Percentiles rank a stretch among this genome's conserved stretches.
Evolutionary conservation across 2,113 vertebrate genomes (phyloP).

Genomic region (Mirounga angustirostris): DNA sequence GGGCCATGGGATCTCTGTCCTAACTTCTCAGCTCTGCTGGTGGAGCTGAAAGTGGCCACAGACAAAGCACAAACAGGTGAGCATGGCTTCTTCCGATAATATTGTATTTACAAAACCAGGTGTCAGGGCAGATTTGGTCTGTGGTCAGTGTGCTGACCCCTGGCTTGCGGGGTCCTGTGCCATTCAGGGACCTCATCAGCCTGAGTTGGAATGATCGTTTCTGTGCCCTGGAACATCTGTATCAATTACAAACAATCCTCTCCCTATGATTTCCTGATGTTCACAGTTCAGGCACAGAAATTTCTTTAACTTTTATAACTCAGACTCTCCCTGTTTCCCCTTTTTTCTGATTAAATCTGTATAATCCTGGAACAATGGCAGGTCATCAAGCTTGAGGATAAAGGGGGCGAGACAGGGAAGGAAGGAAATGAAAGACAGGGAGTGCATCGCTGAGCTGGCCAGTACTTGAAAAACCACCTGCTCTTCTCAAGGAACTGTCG

Average conservation of each 20-base stretch:
- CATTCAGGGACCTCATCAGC: accelerated
- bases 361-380: too few species aligned
- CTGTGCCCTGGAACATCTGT: neutral
- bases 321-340: neutral
- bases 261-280: neutral
- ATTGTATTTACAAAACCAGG: neutral
- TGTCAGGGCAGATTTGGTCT: neutral
- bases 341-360: too few species aligned
- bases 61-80: neutral
- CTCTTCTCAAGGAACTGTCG: too few species aligned
- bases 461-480: neutral
- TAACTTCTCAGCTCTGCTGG: neutral
- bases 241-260: neutral
- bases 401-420: neutral
- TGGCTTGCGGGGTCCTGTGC: accelerated
- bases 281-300: neutral
- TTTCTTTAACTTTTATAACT: neutral
- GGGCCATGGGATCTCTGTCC: neutral
- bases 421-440: neutral
- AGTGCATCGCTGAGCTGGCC: accelerated
- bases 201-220: too few species aligned
- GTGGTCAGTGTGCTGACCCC: neutral
- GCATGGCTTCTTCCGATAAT: neutral
- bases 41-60: accelerated
- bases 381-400: neutral